These are phyloP conservation scores for Junonia oenone DNA, from an alignment of 2,888 invertebrate genomes.

Conservation along the genomic window DNA sequence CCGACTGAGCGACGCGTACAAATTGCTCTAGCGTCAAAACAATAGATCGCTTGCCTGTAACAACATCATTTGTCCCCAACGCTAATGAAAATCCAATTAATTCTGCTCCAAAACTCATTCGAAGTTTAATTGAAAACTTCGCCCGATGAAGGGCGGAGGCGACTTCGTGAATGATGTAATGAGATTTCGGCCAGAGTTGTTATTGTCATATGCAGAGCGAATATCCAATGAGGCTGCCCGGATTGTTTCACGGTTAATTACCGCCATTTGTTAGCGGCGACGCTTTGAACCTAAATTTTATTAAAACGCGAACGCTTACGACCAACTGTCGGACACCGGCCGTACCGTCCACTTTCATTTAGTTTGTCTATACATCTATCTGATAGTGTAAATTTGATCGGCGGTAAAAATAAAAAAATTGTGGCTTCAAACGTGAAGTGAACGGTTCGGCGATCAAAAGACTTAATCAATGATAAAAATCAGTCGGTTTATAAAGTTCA, in stretches of 20 bases:
- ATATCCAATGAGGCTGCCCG: slow-evolving; percentile 59
- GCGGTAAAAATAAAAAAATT: slow-evolving; percentile 53
- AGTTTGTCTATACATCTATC: slow-evolving; percentile 31
- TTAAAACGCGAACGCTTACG: slow-evolving; percentile 17
- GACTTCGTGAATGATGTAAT: slow-evolving; percentile 69
- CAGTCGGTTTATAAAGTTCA: slow-evolving; percentile 23
- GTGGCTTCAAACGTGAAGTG: slow-evolving; percentile 54
- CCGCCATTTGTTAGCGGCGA: slow-evolving; percentile 43
- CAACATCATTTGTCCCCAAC: slow-evolving; percentile 75
- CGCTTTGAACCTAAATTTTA: slow-evolving; percentile 16
- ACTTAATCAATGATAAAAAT: slow-evolving; percentile 32
- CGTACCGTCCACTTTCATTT: slow-evolving; percentile 41
- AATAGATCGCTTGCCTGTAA: slow-evolving; percentile 68
- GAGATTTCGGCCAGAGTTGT: slow-evolving; percentile 65
- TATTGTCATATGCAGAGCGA: slow-evolving; percentile 71
- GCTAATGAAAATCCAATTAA: slow-evolving; percentile 79
- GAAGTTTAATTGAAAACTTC: slow-evolving; percentile 78
- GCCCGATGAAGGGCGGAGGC: slow-evolving; percentile 52
- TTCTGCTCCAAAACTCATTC: slow-evolving; percentile 74
- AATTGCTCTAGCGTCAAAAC: slow-evolving; percentile 58
- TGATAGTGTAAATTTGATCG: slow-evolving; percentile 56
- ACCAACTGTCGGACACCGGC: slow-evolving; percentile 23
- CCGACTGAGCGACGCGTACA: slow-evolving; percentile 64
- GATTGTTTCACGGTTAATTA: slow-evolving; percentile 63
- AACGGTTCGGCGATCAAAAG: slow-evolving; percentile 62